Base-by-base conservation (phyloP, 1,140 invertebrate genomes). In the Penaeus japonicus region DNA sequence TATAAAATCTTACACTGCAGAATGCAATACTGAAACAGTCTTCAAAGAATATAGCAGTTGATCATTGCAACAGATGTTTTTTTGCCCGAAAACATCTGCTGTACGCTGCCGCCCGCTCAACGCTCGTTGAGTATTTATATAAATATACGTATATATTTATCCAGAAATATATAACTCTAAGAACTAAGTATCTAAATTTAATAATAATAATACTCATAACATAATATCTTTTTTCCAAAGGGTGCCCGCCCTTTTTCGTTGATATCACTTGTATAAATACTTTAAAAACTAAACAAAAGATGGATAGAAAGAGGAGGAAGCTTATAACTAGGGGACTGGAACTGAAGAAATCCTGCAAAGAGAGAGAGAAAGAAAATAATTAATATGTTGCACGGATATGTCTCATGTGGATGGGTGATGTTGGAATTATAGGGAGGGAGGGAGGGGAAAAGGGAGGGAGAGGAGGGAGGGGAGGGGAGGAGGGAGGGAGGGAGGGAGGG, bases 211-310 rank as follows among this genome's bases (percentile, higher is more conserved):
- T 32, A 39, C 54, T 12, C 57, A 39, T 30, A 65, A 30, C 54
- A 82, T n/a, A 39, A 18, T 39, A 30, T 17, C 47, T 80, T 22
- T 10, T 80, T 18, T 24, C 35, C 47, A 35, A 86, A 57, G 30
- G 84, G 84, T 78, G 55, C 75, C 84, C 75, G 75, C 84, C 84
- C 84, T 79, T 53, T 27, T 17, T 22, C 1, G 39, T 62, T 54
- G 84, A 85, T 78, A 86, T 86, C 84, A 80, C 84, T 79, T 86
- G 75, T 65, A 39, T 86, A 86, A 86, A 86, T 59, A 86, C 4
- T 5, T 30, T 39, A 22, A 22, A 57, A 85, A 78, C 27, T 17
- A 24, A 15, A 30, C 39, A 27, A 30, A 55, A 81, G 35, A 62
- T 59, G 75, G 32, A 39, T 62, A 73, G 20, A 32, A 79, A 62